Percentiles rank a stretch among this genome's conserved stretches.
These are phyloP conservation scores for Oreochromis tanganicae DNA, from an alignment of 2,113 vertebrate species.

Conservation along the genomic window DNA sequence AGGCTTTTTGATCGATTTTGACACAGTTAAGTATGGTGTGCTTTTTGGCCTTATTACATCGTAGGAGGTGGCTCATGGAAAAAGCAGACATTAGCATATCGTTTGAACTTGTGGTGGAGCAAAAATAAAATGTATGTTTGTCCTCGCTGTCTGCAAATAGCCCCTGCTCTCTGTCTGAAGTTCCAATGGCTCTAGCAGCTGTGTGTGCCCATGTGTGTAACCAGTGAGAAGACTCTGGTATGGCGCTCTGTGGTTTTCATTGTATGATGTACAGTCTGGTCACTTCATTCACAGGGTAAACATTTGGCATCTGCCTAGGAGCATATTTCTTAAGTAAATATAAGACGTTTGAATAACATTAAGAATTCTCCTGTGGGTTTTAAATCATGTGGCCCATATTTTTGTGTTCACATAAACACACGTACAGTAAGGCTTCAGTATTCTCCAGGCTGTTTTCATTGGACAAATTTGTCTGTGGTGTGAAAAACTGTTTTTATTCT, in stretches of 20 bases:
- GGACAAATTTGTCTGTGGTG: neutral
- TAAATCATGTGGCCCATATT: slow-evolving; percentile 27
- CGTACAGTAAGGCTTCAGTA: slow-evolving; percentile 36
- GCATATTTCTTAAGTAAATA: slow-evolving; percentile 47
- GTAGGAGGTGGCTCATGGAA: slow-evolving; percentile 18
- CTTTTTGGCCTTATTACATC: slow-evolving; percentile 26
- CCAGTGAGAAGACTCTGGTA: slow-evolving; percentile 5
- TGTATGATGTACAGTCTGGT: slow-evolving; percentile 52
- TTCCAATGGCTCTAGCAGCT: slow-evolving; percentile 61
- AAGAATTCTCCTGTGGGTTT: slow-evolving; percentile 37
- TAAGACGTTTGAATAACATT: slow-evolving; percentile 40
- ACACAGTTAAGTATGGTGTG: slow-evolving; percentile 11
- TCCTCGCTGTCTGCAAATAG: slow-evolving; percentile 51
- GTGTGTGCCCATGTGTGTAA: slow-evolving; percentile 16
- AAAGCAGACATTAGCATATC: slow-evolving; percentile 57
- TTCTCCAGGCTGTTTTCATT: slow-evolving; percentile 35
- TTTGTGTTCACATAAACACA: slow-evolving; percentile 24
- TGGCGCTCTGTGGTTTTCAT: slow-evolving; percentile 53
- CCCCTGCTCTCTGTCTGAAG: slow-evolving; percentile 25
- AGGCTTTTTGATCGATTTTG: neutral
- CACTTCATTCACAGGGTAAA: slow-evolving; percentile 50
- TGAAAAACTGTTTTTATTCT: neutral
- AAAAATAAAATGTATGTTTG: slow-evolving; percentile 53
- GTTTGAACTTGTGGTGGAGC: slow-evolving; percentile 52
- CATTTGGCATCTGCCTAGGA: slow-evolving; percentile 27